These are phyloP conservation scores for Spodoptera exigua DNA, from an alignment of 2,888 invertebrate genomes.

Conservation along the genomic window DNA sequence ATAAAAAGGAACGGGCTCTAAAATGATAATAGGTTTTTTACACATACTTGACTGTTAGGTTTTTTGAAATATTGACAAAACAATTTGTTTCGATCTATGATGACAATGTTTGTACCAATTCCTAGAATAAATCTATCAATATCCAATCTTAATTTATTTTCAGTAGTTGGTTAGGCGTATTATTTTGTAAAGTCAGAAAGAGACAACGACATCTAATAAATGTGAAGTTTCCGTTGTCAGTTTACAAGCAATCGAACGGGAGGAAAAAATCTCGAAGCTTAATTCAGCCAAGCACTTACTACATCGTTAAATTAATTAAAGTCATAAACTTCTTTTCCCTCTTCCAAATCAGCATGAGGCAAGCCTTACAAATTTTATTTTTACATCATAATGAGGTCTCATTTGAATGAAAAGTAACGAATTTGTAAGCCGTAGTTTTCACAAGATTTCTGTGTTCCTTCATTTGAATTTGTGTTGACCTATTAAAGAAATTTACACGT, in stretches of 20 bases:
- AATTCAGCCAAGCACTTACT: slow-evolving; percentile 39
- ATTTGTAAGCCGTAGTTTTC: slow-evolving; percentile 58
- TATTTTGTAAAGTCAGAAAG: too few relatives aligned
- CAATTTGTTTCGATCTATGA: too few relatives aligned
- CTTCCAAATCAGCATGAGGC: slow-evolving; percentile 47
- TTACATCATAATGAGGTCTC: slow-evolving; percentile 66
- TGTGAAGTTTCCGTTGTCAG: not conserved
- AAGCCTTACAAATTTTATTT: slow-evolving; percentile 62
- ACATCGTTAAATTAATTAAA: slow-evolving; percentile 53
- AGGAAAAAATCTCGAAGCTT: slow-evolving; percentile 24
- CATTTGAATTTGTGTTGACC: slow-evolving; percentile 63
- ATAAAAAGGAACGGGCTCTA: too few relatives aligned
- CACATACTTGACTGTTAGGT: too few relatives aligned
- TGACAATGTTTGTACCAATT: too few relatives aligned
- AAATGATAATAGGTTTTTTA: too few relatives aligned
- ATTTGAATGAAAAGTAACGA: slow-evolving; percentile 62
- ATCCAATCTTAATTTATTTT: too few relatives aligned
- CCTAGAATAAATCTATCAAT: too few relatives aligned
- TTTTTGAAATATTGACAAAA: too few relatives aligned
- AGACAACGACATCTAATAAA: not conserved
- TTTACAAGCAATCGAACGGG: slow-evolving; percentile 8
- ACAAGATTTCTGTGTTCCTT: slow-evolving; percentile 53
- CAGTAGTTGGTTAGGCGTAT: too few relatives aligned
- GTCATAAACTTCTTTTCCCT: slow-evolving; percentile 38
- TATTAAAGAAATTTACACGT: slow-evolving; percentile 54